Base-by-base conservation (phyloP, 2,888 invertebrate genomes). In the Campopleginae sp. region DNA sequence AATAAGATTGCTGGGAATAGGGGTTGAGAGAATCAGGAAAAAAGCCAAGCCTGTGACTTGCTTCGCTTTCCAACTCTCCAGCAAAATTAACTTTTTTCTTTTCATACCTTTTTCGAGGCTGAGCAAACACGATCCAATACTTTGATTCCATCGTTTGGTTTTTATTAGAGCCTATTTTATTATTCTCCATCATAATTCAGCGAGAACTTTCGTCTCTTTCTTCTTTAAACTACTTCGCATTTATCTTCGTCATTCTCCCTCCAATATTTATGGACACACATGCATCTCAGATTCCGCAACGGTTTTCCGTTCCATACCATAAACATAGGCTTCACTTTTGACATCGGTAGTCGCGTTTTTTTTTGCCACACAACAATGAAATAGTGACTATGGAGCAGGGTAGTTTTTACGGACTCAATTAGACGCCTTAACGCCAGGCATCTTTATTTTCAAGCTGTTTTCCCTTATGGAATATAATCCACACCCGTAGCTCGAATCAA, bases 351-450 rank as follows among this genome's bases (percentile, higher is more conserved):
- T 65, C 54, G 38, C n/a, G 27, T 51, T 42, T 23, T 58, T 19
- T 33, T 46, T 38, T 46, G 33, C 70, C 27, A 79, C 23, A 48
- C 42, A 78, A 12, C 14, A 66, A 70, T 58, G 65, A 19, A 70
- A 63, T 63, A 48, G 63, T 48, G 42, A 46, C 63, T 80, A 38
- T 38, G 1, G 23, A 81, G 48, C 44, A 33, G 76, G 80, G 76
- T 72, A 66, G 61, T 61, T 80, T 84, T 80, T 76, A 71, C 76
- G 74, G 76, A 80, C 66, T 84, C 80, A 84, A 84, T 80, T 84
- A 80, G 76, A 84, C 58, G 80, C 76, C 76, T 84, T 80, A 63
- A 80, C 77, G 58, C 70, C 80, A 42, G 46, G 71, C 66, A 65
- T 80, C 68, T 38, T 75, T 48, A 46, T 65, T 77, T 71, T 23